phyloP scores from a whole-genome alignment of 2,888 invertebrate genomes.

The Volucella inanis region DNA sequence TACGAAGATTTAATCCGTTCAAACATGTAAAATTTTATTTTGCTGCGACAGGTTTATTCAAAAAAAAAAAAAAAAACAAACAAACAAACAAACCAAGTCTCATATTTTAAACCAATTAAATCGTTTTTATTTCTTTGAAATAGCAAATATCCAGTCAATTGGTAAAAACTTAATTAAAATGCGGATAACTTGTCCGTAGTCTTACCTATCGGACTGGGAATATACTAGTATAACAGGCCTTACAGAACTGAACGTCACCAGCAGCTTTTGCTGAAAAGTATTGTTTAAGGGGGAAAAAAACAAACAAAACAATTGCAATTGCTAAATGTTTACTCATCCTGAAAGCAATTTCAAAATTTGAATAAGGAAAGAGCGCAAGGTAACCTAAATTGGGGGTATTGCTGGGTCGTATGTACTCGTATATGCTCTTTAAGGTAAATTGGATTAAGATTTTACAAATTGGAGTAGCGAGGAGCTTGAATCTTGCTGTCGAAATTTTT shows the following conservation, averaged over 20 bases:
- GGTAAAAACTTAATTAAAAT: conserved; percentile 58
- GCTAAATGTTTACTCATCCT: conserved; percentile 63
- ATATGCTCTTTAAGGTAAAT: neutral
- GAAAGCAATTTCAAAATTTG: conserved; percentile 70
- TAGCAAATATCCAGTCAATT: conserved; percentile 14
- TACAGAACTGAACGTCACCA: neutral
- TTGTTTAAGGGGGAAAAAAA: neutral
- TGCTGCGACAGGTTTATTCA: no score
- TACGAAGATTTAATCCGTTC: no score
- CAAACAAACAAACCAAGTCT: no score
- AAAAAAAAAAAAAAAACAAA: no score
- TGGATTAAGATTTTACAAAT: no score
- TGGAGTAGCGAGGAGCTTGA: no score
- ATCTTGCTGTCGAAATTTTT: no score
- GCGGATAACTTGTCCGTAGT: conserved; percentile 12
- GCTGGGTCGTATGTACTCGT: conserved; percentile 6
- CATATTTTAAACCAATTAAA: no score
- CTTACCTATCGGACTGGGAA: conserved; percentile 19
- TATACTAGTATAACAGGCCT: neutral
- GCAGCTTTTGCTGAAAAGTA: neutral
- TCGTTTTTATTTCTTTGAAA: neutral
- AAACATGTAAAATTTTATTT: no score
- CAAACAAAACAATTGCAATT: conserved; percentile 47
- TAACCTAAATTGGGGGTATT: no score
- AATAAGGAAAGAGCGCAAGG: conserved; percentile 37